Conservation (phyloP, 2,113 vertebrate genomes). For the Cynopterus brachyotis region DNA sequence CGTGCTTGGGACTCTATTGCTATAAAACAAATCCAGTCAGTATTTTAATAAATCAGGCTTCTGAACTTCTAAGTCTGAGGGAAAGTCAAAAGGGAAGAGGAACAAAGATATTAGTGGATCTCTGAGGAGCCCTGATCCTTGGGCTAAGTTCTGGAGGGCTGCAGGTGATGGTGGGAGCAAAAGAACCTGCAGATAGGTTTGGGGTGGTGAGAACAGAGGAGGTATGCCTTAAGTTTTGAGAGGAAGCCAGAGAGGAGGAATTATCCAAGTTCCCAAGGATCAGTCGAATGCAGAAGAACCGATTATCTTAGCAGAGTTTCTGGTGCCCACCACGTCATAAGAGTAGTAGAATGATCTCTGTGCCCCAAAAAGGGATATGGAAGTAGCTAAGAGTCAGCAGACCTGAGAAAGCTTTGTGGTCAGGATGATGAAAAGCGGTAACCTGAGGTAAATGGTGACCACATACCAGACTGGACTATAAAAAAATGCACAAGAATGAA, state of each 20-base stretch:
- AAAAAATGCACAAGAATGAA: neutral
- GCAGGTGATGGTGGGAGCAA: neutral
- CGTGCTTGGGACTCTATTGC: neutral
- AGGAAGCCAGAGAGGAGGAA: neutral
- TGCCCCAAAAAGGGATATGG: too few relatives aligned
- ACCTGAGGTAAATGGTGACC: neutral
- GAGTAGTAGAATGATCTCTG: neutral
- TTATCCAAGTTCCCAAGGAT: neutral
- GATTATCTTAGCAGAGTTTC: neutral
- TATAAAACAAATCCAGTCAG: neutral
- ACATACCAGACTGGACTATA: neutral
- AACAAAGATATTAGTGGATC: neutral
- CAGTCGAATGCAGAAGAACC: neutral
- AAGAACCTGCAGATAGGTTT: neutral
- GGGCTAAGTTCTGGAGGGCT: neutral
- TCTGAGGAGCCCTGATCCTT: neutral
- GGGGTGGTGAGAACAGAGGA: neutral
- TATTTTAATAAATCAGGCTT: conserved; percentile 12
- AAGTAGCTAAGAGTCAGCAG: neutral
- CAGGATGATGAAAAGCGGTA: neutral
- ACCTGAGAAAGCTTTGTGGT: neutral
- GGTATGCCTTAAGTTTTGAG: neutral
- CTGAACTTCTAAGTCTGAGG: neutral
- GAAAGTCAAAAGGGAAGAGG: neutral
- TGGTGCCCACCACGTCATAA: neutral